Percentiles rank a stretch among this genome's conserved stretches.
Evolutionary conservation across 2,113 vertebrate genomes (phyloP).

Genomic region (Picathartes gymnocephalus): DNA sequence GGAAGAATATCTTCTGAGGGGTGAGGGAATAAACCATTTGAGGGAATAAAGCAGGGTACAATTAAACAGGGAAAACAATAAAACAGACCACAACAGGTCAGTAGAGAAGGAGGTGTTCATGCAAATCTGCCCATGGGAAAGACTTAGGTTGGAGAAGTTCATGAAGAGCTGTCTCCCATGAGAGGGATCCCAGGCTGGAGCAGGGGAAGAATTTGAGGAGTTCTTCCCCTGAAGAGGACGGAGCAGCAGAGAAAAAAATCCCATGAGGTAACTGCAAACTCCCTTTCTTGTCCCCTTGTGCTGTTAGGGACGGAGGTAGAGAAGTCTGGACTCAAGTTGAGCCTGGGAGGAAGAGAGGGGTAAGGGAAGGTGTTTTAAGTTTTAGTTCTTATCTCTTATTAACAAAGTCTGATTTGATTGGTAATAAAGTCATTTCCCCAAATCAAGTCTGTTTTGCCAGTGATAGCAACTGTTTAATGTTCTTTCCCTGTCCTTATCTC

Average conservation of each 20-base stretch:
- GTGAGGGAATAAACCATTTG: too few species aligned
- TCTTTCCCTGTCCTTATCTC: background rate
- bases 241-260: background rate
- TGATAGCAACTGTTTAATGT: background rate
- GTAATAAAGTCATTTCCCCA: background rate
- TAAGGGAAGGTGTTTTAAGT: background rate
- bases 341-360: background rate
- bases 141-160: background rate
- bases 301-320: background rate
- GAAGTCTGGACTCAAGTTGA: background rate
- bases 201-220: background rate
- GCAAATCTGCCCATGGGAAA: background rate
- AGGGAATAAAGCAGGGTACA: too few species aligned
- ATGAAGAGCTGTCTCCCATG: accelerated
- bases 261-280: background rate
- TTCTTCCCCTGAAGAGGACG: background rate
- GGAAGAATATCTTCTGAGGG: too few species aligned
- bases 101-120: background rate
- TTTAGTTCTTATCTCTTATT: background rate
- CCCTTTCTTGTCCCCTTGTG: background rate
- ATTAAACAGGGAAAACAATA: too few species aligned
- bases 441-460: background rate
- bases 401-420: background rate
- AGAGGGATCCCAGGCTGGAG: background rate
- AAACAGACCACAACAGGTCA: too few species aligned